These are phyloP conservation scores for Malurus splendens DNA, from an alignment of 2,797 vertebrate species.

Conservation along the genomic window DNA sequence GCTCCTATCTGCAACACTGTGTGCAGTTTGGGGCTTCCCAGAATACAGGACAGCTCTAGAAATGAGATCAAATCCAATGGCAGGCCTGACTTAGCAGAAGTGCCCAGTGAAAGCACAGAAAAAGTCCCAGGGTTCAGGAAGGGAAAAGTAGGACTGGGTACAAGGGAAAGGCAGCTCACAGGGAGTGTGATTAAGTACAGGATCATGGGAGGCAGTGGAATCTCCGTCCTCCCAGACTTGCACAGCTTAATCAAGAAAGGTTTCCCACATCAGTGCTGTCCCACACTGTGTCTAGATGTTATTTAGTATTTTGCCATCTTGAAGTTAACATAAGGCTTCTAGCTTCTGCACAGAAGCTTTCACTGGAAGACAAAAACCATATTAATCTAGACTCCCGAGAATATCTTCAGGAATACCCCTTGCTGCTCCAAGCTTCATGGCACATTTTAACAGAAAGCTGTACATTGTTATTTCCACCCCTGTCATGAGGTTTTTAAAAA, in stretches of 20 bases:
- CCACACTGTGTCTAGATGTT: neutral
- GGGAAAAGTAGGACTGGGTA: neutral
- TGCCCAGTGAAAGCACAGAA: neutral
- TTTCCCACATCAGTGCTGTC: neutral
- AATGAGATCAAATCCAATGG: neutral
- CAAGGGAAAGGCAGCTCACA: neutral
- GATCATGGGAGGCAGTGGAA: neutral
- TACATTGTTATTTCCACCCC: neutral
- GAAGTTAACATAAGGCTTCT: neutral
- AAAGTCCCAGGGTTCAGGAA: neutral
- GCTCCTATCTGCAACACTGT: fast-evolving
- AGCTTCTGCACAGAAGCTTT: neutral
- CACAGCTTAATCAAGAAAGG: fast-evolving
- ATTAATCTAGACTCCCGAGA: neutral
- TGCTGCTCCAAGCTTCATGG: neutral
- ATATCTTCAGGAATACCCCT: neutral
- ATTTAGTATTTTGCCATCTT: neutral
- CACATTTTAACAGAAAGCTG: neutral
- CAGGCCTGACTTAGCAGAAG: no score
- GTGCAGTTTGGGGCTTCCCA: neutral
- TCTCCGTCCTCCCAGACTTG: neutral
- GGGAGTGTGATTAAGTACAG: neutral
- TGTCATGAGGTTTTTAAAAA: neutral
- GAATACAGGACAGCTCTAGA: neutral
- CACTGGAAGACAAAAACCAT: neutral